Conservation (phyloP, 2,113 vertebrate species). For the Aldabrachelys gigantea region DNA sequence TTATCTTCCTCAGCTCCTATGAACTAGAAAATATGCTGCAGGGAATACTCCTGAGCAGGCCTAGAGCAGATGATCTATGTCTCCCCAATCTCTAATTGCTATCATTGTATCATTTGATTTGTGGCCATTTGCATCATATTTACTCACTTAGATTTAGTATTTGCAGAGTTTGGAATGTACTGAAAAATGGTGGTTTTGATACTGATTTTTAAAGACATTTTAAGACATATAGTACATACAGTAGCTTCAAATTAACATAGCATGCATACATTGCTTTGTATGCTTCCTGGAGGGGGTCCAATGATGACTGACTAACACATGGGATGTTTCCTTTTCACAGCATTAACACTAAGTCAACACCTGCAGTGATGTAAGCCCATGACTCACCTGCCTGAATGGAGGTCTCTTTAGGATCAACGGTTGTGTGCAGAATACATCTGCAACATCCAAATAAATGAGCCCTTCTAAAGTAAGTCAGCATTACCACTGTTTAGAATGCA, state of each 20-base stretch:
- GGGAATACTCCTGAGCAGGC: neutral
- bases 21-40: conserved; percentile 7
- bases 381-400: conserved; percentile 81
- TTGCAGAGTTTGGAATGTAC: fast-evolving
- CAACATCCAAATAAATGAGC: conserved; percentile 71
- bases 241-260: conserved; percentile 59
- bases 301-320: conserved; percentile 43
- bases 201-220: conserved; percentile 39
- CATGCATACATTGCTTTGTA: conserved; percentile 44
- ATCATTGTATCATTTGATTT: conserved; percentile 48
- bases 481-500: conserved; percentile 75
- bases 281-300: conserved; percentile 59
- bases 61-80: neutral
- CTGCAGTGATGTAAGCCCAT: conserved; percentile 76
- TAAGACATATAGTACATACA: conserved; percentile 38
- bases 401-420: conserved; percentile 57
- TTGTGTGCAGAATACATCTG: conserved; percentile 72
- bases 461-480: conserved; percentile 75
- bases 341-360: conserved; percentile 52
- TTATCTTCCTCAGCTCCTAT: neutral
- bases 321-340: conserved; percentile 66
- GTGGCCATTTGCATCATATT: neutral
- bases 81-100: conserved; percentile 42
- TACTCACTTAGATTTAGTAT: neutral
- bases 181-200: conserved; percentile 6